phyloP scores from a whole-genome alignment of 2,888 invertebrate genomes.

The Pseudococcus longispinus region DNA sequence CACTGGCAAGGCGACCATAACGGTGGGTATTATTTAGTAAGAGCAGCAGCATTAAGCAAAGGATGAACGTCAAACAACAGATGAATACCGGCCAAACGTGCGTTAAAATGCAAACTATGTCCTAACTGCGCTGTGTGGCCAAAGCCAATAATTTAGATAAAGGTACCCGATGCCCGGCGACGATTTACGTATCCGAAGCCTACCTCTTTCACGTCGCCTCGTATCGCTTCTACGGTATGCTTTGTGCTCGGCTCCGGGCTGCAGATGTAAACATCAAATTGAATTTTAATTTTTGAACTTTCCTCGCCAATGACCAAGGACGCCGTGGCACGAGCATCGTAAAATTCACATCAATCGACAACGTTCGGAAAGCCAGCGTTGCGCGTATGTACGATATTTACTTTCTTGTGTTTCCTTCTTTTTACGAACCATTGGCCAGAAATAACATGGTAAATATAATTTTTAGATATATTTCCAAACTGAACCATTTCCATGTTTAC shows the following conservation, averaged over 20 bases:
- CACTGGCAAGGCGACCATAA: background rate
- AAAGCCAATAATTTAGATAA: background rate
- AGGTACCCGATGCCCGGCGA: background rate
- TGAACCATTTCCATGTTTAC: background rate
- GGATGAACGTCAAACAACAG: background rate
- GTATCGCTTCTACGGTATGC: background rate
- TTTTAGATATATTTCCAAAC: background rate
- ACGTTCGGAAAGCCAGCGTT: background rate
- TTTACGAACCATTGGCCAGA: background rate
- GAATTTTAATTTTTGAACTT: background rate
- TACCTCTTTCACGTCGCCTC: background rate
- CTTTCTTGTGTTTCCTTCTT: background rate
- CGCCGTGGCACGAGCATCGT: background rate
- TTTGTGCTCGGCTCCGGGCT: background rate
- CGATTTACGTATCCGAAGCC: background rate
- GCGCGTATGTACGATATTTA: background rate
- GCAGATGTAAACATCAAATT: background rate
- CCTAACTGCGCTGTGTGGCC: background rate
- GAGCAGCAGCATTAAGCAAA: background rate
- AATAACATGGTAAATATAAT: background rate
- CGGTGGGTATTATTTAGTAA: background rate
- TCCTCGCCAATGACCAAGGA: background rate
- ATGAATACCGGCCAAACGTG: background rate
- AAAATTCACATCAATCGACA: background rate
- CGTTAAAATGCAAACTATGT: background rate